Conservation (phyloP, 1,140 invertebrate species). For the Bombyx mandarina region DNA sequence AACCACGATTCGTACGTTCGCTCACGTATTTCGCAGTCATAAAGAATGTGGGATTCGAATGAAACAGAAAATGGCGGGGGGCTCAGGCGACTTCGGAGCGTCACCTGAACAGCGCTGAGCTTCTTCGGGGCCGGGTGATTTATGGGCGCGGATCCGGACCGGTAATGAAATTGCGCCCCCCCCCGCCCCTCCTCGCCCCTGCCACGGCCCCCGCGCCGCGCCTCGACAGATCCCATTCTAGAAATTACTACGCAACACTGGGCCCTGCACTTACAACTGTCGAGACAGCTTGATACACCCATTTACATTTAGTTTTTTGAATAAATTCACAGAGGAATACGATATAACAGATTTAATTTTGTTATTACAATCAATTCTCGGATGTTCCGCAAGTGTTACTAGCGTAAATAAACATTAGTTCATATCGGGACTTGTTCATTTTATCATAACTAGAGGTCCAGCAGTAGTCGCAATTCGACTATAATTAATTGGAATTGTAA, state of each 20-base stretch:
- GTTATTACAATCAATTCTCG: too few relatives aligned
- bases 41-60: conserved; percentile 58
- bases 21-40: conserved; percentile 54
- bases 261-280: conserved; percentile 34
- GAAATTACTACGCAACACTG: conserved; percentile 65
- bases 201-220: conserved; percentile 7
- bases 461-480: too few relatives aligned
- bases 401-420: too few relatives aligned
- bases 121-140: conserved; percentile 68
- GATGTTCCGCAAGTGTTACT: too few relatives aligned
- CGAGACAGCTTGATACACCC: neutral
- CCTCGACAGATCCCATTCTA: conserved; percentile 52
- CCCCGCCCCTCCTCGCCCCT: conserved; percentile 19
- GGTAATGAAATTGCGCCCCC: conserved; percentile 71
- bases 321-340: neutral
- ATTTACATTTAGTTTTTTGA: too few relatives aligned
- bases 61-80: conserved; percentile 49
- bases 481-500: too few relatives aligned
- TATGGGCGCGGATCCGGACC: conserved; percentile 72
- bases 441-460: too few relatives aligned
- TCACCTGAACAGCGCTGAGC: conserved; percentile 57
- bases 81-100: conserved; percentile 53
- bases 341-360: too few relatives aligned
- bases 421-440: too few relatives aligned
- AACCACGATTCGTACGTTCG: conserved; percentile 5